Conservation (phyloP, 2,113 vertebrate genomes). For the Nymphicus hollandicus region DNA sequence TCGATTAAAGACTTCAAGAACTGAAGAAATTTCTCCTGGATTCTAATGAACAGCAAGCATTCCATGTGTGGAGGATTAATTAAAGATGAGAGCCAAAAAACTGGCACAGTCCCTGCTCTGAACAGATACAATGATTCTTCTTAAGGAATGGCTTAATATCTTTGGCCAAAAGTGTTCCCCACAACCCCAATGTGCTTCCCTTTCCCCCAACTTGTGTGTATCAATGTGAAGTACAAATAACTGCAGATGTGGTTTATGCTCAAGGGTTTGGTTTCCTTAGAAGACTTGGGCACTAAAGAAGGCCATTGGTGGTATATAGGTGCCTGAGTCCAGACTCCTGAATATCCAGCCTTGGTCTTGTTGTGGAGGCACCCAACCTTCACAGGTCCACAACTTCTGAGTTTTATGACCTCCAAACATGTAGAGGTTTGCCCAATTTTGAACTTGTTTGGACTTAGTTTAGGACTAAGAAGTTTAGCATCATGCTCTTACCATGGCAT, state of each 20-base stretch:
- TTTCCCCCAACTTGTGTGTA: background rate
- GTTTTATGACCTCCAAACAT: background rate
- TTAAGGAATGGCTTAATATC: background rate
- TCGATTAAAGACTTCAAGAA: background rate
- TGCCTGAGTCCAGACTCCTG: background rate
- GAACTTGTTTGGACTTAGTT: background rate
- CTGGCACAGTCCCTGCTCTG: background rate
- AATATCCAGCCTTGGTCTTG: background rate
- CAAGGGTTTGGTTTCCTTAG: background rate
- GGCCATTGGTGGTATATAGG: background rate
- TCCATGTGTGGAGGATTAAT: background rate
- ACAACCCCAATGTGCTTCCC: background rate
- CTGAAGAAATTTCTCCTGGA: background rate
- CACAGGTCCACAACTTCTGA: background rate
- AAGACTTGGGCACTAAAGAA: background rate
- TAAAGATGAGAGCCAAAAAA: background rate
- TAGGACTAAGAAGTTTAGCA: background rate
- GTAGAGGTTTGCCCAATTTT: background rate
- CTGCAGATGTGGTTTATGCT: background rate
- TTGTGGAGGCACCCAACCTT: background rate
- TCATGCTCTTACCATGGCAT: background rate
- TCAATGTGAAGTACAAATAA: background rate
- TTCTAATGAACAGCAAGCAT: background rate
- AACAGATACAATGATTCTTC: background rate
- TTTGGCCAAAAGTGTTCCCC: background rate